phyloP scores from a whole-genome alignment of 2,888 invertebrate species.

The Lycophotia porphyrea region DNA sequence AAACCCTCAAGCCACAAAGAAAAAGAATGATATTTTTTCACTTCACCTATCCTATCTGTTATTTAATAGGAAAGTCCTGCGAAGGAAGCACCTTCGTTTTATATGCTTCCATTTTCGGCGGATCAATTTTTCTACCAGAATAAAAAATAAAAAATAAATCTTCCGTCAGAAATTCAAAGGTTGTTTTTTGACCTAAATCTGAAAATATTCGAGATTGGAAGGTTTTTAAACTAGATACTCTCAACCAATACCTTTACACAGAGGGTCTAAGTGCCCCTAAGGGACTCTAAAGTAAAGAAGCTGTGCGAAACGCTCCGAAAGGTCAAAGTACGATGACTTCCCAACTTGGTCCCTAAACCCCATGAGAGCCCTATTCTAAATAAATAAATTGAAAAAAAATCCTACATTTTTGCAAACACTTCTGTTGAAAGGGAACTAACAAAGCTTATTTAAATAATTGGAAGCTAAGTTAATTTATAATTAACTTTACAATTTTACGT shows the following conservation, averaged over 20 bases:
- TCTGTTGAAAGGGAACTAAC: not conserved
- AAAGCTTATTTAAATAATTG: not conserved
- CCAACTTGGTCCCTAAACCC: slow-evolving; percentile 35
- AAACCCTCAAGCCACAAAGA: not conserved
- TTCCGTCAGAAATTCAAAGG: not conserved
- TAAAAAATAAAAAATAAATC: slow-evolving; percentile 1
- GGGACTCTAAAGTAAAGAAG: slow-evolving; percentile 44
- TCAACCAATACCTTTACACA: slow-evolving; percentile 42
- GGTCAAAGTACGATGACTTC: slow-evolving; percentile 52
- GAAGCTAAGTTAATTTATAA: not conserved
- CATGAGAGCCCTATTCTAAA: slow-evolving; percentile 30
- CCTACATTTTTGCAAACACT: slow-evolving; percentile 1
- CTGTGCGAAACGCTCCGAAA: slow-evolving; percentile 27
- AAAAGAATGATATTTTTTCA: not conserved
- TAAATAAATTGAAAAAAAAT: slow-evolving; percentile 19
- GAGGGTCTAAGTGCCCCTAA: slow-evolving; percentile 37
- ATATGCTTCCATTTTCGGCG: not conserved
- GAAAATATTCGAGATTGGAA: slow-evolving; percentile 21
- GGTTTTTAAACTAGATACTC: slow-evolving; percentile 41
- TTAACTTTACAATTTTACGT: not conserved
- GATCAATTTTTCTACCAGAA: not conserved
- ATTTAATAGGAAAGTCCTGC: not conserved
- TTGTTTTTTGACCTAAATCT: slow-evolving; percentile 2
- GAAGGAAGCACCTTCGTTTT: not conserved
- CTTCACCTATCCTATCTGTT: no score